Evolutionary conservation across 2,113 vertebrate species (phyloP), one percentile per base, ranked within the genome.

Genomic region (Rhea americana): DNA sequence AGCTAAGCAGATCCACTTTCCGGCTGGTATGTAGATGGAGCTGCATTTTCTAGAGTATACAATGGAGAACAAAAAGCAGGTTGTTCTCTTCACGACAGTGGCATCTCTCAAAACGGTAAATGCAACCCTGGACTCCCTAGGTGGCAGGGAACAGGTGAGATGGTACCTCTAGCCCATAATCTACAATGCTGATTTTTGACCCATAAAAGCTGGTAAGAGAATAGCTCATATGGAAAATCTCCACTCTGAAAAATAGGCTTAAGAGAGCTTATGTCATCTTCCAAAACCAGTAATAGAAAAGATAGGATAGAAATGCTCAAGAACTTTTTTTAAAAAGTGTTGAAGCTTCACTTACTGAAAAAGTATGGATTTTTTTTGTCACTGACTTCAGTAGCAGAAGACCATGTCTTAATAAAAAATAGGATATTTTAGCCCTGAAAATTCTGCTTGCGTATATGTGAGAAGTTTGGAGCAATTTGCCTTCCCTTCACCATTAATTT

Each of bases 251-350:
- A 25, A 41, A 17, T 41, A 25, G n/a, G 55, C 37, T 70, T 89
- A 70, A 91, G 88, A 53, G 89, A 76, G 35, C 78, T 91, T 85
- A 85, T 89, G 87, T 70, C 63, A 63, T 94, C 94, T 91, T 66
- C 55, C 75, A 80, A 83, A 96, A 89, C 77, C 94, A 32, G 50
- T 71, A 81, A 81, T 11, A 43, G 67, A 55, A 19, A 85, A 89
- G 67, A 43, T 65, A 37, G 32, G 1, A 61, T 68, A 75, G 28
- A 56, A 56, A 12, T 56, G 53, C 53, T 81, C 80, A 91, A 83
- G 12, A 84, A 65, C 11, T 88, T 82, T 81, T 65, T 66, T 35
- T 35, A 35, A 35, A 61, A 77, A 91, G 48, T 37, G 22, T 85
- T 87, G 62, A 84, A 63, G 70, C 39, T 86, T 86, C 72, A 47